A percentile compares a stretch with the other conserved stretches of the same genome.
Conservation (phyloP, 2,888 invertebrate genomes). For the Ennomos erosarius region DNA sequence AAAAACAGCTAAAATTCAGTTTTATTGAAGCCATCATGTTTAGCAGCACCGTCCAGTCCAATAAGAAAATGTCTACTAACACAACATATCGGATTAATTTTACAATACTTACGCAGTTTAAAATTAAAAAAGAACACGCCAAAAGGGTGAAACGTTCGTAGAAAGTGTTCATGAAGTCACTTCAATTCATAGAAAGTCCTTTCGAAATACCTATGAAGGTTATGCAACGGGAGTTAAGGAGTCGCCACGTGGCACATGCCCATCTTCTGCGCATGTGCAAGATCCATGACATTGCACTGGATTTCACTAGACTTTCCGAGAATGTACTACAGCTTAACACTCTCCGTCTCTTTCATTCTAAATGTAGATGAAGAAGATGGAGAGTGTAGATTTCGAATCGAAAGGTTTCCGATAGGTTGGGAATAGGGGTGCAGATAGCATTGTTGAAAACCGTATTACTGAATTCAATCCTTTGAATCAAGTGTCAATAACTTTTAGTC, state of each 20-base stretch:
- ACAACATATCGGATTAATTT: too few species aligned
- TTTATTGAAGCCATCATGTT: too few species aligned
- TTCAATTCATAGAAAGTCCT: not conserved
- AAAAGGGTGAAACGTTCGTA: not conserved
- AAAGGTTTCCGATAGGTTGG: too few species aligned
- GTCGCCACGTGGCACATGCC: constrained; percentile 71
- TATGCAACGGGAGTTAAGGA: constrained; percentile 69
- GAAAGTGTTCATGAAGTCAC: constrained; percentile 1
- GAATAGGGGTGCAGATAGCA: not conserved
- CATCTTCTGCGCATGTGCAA: constrained; percentile 67
- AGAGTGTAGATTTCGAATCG: too few species aligned
- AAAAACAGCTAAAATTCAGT: too few species aligned
- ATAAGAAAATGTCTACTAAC: not conserved
- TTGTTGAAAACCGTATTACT: not conserved
- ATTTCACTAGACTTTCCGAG: constrained; percentile 36
- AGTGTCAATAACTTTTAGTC: too few species aligned
- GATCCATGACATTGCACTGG: constrained; percentile 57
- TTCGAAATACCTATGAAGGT: constrained; percentile 56
- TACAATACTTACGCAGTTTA: too few species aligned
- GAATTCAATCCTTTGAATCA: not conserved
- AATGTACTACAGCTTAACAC: constrained; percentile 17
- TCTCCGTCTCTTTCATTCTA: too few species aligned
- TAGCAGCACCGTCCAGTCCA: constrained; percentile 4
- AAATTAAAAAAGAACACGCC: too few species aligned
- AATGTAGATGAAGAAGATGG: too few species aligned